Base-by-base conservation (phyloP, 2,888 invertebrate genomes). In the Caradrina clavipalpis region DNA sequence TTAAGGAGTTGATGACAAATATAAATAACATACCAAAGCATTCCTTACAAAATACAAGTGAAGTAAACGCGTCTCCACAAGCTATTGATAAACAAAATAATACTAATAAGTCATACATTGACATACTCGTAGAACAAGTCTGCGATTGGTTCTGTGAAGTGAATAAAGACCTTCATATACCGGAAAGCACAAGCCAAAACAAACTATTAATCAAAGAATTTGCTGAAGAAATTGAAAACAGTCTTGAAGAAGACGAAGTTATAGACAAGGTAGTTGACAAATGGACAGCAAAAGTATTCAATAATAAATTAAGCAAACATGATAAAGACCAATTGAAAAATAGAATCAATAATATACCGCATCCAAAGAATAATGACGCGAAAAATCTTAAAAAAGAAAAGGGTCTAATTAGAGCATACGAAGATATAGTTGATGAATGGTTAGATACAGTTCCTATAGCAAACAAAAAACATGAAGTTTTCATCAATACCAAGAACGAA, bases 1-100 rank as follows among this genome's bases (percentile, higher is more conserved):
- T 91, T 10, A 71, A 84, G 2, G 87, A 89, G 1, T 76, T 94
- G 15, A 88, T 93, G 89, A 71, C 82, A 45, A 83, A 84, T 75
- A 91, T 94, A 21, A 82, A 74, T 61, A 87, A 67, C 54, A 77
- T 93, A 51, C 84, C 88, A n/a, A 78, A 86, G 15, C 90, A 91
- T 6, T 11, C 50, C 8, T 15, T 51, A 1, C 54, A 65, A 7
- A 59, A 22, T 39, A 47, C 8, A 31, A 35, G 26, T 22, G 57
- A 26, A 22, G 5, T 26, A 19, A 15, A 39, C 35, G 45, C 39
- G 13, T 17, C 55, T 53, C 58, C 58, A 22, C 6, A 6, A 19
- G 31, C 26, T 15, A 6, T 13, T 45, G 15, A 63, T 22, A 26
- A 39, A 49, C 60, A 45, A 21, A 49, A 49, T 1, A 11, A 2